Evolutionary conservation across 2,797 vertebrate species (phyloP).

Genomic region (Pogoniulus pusillus): DNA sequence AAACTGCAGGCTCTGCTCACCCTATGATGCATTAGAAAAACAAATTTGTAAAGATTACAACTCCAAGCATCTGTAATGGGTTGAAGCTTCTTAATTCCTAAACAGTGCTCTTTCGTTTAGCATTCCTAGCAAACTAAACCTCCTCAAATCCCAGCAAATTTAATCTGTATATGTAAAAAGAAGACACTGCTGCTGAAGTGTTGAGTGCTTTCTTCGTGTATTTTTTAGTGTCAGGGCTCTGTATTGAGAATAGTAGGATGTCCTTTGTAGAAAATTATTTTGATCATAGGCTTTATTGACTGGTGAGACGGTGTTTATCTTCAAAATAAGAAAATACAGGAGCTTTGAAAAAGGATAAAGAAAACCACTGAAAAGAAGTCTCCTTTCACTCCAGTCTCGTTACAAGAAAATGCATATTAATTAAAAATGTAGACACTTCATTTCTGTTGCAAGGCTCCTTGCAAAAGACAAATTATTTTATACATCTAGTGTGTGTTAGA

Average conservation of each 20-base stretch:
- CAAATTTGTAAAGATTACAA: neutral
- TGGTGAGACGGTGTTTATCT: slow-evolving; percentile 27
- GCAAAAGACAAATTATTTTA: slow-evolving; percentile 78
- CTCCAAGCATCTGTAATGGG: neutral
- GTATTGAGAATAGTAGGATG: neutral
- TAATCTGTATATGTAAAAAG: slow-evolving; percentile 16
- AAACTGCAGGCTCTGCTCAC: neutral
- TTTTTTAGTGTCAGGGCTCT: slow-evolving; percentile 22
- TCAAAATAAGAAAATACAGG: slow-evolving; percentile 15
- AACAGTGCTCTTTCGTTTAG: slow-evolving; percentile 8
- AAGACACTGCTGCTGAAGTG: neutral
- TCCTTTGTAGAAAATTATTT: slow-evolving; percentile 46
- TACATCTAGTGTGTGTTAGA: slow-evolving; percentile 76
- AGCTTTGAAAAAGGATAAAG: slow-evolving; percentile 41
- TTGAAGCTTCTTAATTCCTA: neutral
- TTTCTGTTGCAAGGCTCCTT: slow-evolving; percentile 74
- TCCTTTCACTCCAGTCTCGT: slow-evolving; percentile 4
- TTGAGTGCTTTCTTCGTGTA: slow-evolving; percentile 1
- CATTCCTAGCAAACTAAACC: slow-evolving; percentile 3
- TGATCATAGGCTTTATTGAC: slow-evolving; percentile 37
- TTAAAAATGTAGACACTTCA: slow-evolving; percentile 71
- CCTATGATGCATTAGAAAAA: neutral
- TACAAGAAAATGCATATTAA: slow-evolving; percentile 73
- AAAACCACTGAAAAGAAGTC: slow-evolving; percentile 18
- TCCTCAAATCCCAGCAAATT: slow-evolving; percentile 26